These are phyloP conservation scores for Amyelois transitella DNA, from an alignment of 1,140 invertebrate species.

Conservation along the genomic window DNA sequence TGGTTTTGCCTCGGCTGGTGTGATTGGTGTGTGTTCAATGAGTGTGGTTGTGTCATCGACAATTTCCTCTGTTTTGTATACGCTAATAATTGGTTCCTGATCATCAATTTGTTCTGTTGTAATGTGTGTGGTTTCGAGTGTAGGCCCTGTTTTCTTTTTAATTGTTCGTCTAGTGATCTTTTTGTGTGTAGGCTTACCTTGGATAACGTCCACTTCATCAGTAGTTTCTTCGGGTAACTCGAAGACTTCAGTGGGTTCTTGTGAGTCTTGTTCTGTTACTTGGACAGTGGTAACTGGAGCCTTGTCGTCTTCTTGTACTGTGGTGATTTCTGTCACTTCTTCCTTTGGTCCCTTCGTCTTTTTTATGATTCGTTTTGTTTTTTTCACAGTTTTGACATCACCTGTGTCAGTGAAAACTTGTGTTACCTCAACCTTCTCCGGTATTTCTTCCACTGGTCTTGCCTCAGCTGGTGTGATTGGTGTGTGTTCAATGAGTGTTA, in stretches of 20 bases:
- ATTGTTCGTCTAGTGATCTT: conserved; percentile 47
- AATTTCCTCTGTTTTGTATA: conserved; percentile 8
- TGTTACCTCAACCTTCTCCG: conserved; percentile 59
- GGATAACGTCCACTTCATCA: conserved; percentile 27
- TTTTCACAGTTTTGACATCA: conserved; percentile 40
- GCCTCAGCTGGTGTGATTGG: conserved; percentile 40
- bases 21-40: conserved; percentile 8
- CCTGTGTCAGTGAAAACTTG: conserved; percentile 60
- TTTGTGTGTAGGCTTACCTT: conserved; percentile 44
- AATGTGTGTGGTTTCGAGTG: conserved; percentile 42
- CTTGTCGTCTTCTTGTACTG: conserved; percentile 66
- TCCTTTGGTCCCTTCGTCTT: conserved; percentile 56
- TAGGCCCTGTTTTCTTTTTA: conserved; percentile 38
- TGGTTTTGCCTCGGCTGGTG: conserved; percentile 33
- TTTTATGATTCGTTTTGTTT: conserved; percentile 54
- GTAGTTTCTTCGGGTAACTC: conserved; percentile 25
- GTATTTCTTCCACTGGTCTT: conserved; percentile 35
- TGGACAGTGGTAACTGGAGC: conserved; percentile 43
- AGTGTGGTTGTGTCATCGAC: conserved; percentile 19
- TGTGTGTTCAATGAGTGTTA: too few relatives aligned
- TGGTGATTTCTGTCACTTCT: conserved; percentile 65
- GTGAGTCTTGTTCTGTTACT: conserved; percentile 23
- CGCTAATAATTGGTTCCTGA: conserved; percentile 20
- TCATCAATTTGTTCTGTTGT: conserved; percentile 38
- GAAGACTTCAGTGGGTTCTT: conserved; percentile 7